Conservation (phyloP, 2,888 invertebrate species). For the Clusia tigrina region DNA sequence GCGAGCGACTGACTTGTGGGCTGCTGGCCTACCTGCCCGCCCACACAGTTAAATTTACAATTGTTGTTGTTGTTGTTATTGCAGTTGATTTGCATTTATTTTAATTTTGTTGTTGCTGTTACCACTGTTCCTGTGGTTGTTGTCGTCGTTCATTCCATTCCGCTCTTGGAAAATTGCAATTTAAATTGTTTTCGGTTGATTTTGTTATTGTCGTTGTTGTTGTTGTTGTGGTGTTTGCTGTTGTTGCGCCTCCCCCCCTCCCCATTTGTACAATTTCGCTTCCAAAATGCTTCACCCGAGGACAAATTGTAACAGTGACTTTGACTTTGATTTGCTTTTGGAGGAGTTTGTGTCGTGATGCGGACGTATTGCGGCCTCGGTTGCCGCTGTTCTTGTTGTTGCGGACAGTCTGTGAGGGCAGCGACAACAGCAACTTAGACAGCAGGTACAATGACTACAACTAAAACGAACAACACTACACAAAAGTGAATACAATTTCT, state of each 20-base stretch:
- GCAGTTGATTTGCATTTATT: slow-evolving; percentile 26
- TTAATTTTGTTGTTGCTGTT: slow-evolving; percentile 28
- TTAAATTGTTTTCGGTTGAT: slow-evolving; percentile 20
- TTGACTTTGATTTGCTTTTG: slow-evolving; percentile 27
- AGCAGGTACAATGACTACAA: slow-evolving; percentile 30
- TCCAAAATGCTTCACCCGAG: slow-evolving; percentile 4
- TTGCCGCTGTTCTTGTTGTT: slow-evolving; percentile 20
- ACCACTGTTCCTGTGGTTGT: slow-evolving; percentile 14
- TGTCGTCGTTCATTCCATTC: background rate
- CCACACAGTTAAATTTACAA: slow-evolving; percentile 11
- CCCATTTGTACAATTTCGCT: slow-evolving; percentile 5
- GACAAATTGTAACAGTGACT: background rate
- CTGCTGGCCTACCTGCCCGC: background rate
- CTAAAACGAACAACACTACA: slow-evolving; percentile 17
- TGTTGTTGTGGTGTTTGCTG: slow-evolving; percentile 16
- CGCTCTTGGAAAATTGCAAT: slow-evolving; percentile 13
- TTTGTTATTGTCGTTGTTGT: background rate
- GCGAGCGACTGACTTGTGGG: background rate
- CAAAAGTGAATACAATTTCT: slow-evolving; percentile 28
- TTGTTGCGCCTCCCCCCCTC: too few relatives aligned
- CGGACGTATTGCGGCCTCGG: slow-evolving; percentile 14
- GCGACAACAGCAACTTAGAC: slow-evolving; percentile 23
- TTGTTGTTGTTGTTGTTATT: slow-evolving; percentile 15
- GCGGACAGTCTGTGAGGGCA: slow-evolving; percentile 21
- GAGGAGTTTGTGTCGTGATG: slow-evolving; percentile 8